phyloP scores from a whole-genome alignment of 92 coral and sea anemone species.

The Palythoa caribaeorum region DNA sequence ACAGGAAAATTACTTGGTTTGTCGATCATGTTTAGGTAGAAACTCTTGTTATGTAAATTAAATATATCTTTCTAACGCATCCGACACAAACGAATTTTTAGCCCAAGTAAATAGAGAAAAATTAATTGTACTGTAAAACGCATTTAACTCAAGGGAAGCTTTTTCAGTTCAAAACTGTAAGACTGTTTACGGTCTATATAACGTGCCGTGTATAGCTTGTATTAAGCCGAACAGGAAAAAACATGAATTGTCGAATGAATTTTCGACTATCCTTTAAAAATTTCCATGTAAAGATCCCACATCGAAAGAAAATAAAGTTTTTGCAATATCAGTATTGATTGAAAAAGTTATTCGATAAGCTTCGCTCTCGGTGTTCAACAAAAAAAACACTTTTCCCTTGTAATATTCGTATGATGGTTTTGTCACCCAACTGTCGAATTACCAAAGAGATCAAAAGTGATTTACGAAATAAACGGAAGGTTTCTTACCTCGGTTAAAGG shows the following conservation, averaged over 20 bases:
- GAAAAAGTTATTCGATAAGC: background rate
- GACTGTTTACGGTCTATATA: background rate
- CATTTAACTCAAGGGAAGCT: background rate
- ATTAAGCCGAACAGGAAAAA: background rate
- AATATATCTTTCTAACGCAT: background rate
- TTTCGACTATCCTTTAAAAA: background rate
- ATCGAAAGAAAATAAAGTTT: background rate
- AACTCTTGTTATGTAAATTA: background rate
- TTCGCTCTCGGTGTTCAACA: background rate
- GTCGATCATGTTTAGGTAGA: too few relatives aligned
- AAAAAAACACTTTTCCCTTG: background rate
- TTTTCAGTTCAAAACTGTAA: too few relatives aligned
- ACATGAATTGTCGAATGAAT: background rate
- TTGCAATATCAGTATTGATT: background rate
- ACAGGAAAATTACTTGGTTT: background rate
- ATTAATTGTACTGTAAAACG: background rate
- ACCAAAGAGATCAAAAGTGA: background rate
- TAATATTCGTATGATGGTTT: background rate
- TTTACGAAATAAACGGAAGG: background rate
- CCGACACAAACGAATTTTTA: too few relatives aligned
- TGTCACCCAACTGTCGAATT: background rate
- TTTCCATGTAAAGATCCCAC: background rate
- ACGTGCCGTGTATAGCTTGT: background rate
- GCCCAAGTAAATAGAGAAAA: too few relatives aligned
- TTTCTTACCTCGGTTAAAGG: conserved; percentile 13